These are phyloP conservation scores for Phrynocephalus versicolor DNA, from an alignment of 2,113 vertebrate genomes.

Conservation along the genomic window DNA sequence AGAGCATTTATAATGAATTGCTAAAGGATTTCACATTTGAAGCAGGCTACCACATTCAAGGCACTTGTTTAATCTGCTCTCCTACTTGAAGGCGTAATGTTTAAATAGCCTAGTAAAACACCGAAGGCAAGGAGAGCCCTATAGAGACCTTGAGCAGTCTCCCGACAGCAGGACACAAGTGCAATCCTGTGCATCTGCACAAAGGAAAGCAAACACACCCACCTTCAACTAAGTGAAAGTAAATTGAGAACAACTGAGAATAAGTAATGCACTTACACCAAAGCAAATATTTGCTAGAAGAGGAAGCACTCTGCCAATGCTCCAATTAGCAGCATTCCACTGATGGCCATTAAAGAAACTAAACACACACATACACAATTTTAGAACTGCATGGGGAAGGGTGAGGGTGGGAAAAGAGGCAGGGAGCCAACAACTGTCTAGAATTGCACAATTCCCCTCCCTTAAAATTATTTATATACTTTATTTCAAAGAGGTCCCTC, in stretches of 20 bases:
- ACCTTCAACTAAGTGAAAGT: conserved; percentile 38
- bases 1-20: background rate
- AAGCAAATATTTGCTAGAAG: conserved; percentile 46
- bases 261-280: conserved; percentile 20
- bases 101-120: conserved; percentile 38
- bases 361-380: background rate
- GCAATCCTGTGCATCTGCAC: conserved; percentile 46
- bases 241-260: conserved; percentile 32
- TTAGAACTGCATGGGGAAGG: conserved; percentile 1
- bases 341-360: conserved; percentile 15
- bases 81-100: conserved; percentile 51
- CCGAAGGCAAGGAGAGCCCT: conserved; percentile 27
- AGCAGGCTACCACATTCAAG: conserved; percentile 40
- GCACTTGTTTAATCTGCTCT: conserved; percentile 50
- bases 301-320: conserved; percentile 34
- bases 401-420: background rate
- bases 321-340: background rate
- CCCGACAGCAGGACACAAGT: conserved; percentile 36
- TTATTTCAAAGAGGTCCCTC: background rate
- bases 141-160: conserved; percentile 33
- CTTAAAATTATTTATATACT: background rate
- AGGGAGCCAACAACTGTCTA: background rate
- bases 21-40: conserved; percentile 12
- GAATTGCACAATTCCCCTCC: background rate
- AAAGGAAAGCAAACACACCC: conserved; percentile 41